Evolutionary conservation across 2,797 vertebrate genomes (phyloP), one percentile per base, ranked within the genome.

Genomic region (Acipenser oxyrinchus): DNA sequence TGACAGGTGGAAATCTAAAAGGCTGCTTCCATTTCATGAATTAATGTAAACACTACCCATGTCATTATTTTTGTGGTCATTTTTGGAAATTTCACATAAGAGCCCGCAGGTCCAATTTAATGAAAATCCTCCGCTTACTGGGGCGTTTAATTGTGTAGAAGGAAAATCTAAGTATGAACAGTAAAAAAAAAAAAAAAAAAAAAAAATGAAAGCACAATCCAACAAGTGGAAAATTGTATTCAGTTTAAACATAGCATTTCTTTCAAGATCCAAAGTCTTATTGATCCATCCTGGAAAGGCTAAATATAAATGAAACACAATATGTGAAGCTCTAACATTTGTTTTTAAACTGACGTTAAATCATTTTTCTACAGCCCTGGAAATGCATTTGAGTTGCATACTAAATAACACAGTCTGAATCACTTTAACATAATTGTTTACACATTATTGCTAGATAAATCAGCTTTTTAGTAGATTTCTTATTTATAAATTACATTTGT

Each of bases 41-140:
- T 95, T 93, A 96, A 97, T 96, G 93, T 94, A 94, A 93, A 94
- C 90, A 92, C 92, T 93, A 84, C 87, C 49, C 72, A 84, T 83
- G 83, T 86, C 91, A 91, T 93, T 92, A 91, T 83, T 68, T 70
- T 62, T 68, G 62, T 79, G 88, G 86, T 89, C 87, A 89, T 86
- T 91, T 86, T 88, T 84, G 68, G 71, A 79, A 77, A 37, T 37
- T 37, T 37, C 23, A 37, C 4, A 37, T 37, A 37, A 78, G 69
- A 68, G 68, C 70, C 76, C 74, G 77, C 84, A 83, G 82, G 83
- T 88, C 83, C 83, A 78, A 82, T 85, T 88, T 90, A 91, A 82
- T 92, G 89, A 87, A 92, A 90, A 89, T 73, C 82, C 72, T 81
- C 83, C 88, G 89, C 88, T 92, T 94, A 94, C 86, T 89, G 89